phyloP scores from a whole-genome alignment of 2,113 vertebrate genomes.

The Prinia subflava region DNA sequence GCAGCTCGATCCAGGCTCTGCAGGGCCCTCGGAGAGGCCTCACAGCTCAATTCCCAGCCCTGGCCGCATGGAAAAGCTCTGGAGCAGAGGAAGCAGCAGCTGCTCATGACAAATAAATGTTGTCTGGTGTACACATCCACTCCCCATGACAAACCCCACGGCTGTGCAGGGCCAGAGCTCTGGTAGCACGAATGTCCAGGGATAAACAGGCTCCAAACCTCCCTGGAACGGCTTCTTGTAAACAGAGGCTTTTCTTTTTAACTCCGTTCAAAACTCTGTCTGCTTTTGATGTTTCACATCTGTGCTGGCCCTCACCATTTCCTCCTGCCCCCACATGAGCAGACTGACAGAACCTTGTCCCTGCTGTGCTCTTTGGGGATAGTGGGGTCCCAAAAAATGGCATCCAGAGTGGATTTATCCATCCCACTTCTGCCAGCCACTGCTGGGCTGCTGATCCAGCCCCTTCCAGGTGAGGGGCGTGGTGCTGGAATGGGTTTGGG shows the following conservation, averaged over 20 bases:
- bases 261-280: background rate
- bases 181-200: background rate
- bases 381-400: fast-evolving
- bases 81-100: background rate
- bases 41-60: background rate
- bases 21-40: background rate
- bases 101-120: slow-evolving; percentile 6
- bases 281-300: slow-evolving; percentile 4
- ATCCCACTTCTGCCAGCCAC: background rate
- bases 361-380: fast-evolving
- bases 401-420: background rate
- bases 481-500: background rate
- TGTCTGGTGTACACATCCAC: background rate
- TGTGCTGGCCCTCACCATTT: background rate
- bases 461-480: fast-evolving
- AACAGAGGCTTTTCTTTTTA: background rate
- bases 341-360: background rate
- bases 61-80: fast-evolving
- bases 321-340: background rate
- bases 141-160: background rate
- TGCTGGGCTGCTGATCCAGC: background rate
- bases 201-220: slow-evolving; percentile 26
- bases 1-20: fast-evolving
- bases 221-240: slow-evolving; percentile 23
- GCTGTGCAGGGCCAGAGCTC: background rate